phyloP scores from a whole-genome alignment of 2,888 invertebrate species.

The Stenchaetothrips biformis region DNA sequence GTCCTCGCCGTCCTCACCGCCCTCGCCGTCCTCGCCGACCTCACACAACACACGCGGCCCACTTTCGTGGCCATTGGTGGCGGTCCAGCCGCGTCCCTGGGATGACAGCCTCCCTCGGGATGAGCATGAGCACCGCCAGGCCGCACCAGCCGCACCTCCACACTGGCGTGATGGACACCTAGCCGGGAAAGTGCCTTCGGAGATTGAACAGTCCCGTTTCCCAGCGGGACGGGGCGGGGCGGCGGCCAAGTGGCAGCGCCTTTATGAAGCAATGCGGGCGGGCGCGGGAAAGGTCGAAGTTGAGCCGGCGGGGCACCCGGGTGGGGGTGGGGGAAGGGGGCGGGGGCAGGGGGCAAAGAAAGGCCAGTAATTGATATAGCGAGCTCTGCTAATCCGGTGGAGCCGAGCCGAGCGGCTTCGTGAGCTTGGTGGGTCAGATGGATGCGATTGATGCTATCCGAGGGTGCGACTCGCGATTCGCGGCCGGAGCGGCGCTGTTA shows the following conservation, averaged over 20 bases:
- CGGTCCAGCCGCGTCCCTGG: no score
- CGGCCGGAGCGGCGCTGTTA: neutral
- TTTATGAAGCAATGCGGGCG: no score
- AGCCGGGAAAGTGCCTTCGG: neutral
- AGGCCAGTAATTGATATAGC: slow-evolving; percentile 19
- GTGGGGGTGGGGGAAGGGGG: no score
- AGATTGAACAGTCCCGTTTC: neutral
- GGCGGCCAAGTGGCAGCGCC: no score
- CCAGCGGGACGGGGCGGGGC: neutral
- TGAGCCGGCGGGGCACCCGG: neutral
- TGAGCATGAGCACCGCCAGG: neutral
- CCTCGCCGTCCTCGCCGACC: neutral
- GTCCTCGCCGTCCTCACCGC: neutral
- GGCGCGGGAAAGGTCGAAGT: slow-evolving; percentile 7
- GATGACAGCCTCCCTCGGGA: neutral
- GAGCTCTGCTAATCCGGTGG: neutral
- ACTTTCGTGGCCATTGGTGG: no score
- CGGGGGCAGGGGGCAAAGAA: neutral
- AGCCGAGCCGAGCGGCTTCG: neutral
- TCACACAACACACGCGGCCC: neutral
- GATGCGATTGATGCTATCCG: slow-evolving; percentile 14
- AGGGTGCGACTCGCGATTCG: neutral
- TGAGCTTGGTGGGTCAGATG: neutral
- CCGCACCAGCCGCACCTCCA: neutral
- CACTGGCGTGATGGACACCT: neutral